Conservation (phyloP, 2,888 invertebrate species). For the Rotaria macrura region DNA sequence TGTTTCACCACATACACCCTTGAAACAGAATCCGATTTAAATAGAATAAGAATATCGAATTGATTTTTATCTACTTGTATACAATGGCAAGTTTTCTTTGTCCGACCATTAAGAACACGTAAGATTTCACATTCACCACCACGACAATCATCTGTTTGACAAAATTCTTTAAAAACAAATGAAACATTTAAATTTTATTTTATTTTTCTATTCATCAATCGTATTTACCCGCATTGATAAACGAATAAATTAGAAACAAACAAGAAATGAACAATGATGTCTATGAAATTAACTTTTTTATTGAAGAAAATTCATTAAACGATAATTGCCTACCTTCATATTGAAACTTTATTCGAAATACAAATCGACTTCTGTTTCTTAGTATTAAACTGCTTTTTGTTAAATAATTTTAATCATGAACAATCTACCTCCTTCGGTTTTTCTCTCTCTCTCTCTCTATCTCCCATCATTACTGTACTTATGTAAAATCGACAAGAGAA, state of each 20-base stretch:
- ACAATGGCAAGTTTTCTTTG: background rate
- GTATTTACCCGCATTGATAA: background rate
- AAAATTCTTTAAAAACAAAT: background rate
- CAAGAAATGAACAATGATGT: background rate
- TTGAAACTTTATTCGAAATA: background rate
- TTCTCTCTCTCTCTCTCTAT: background rate
- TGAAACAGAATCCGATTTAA: background rate
- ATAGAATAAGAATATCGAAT: too few relatives aligned
- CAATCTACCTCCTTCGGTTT: background rate
- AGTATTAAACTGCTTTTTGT: background rate
- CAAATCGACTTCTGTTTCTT: background rate
- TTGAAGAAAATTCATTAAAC: background rate
- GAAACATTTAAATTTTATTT: background rate
- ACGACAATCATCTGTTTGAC: background rate
- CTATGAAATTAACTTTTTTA: background rate
- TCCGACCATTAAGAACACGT: background rate
- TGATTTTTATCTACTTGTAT: background rate
- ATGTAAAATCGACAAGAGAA: background rate
- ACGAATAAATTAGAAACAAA: background rate
- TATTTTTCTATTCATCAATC: too few relatives aligned
- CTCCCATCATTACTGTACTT: background rate
- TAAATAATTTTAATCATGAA: background rate
- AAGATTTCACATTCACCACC: slow-evolving; percentile 1
- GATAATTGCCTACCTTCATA: background rate
- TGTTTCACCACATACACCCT: slow-evolving; percentile 3